These are phyloP conservation scores for Sebastes aleutianus DNA, from an alignment of 2,797 vertebrate species.

Conservation along the genomic window DNA sequence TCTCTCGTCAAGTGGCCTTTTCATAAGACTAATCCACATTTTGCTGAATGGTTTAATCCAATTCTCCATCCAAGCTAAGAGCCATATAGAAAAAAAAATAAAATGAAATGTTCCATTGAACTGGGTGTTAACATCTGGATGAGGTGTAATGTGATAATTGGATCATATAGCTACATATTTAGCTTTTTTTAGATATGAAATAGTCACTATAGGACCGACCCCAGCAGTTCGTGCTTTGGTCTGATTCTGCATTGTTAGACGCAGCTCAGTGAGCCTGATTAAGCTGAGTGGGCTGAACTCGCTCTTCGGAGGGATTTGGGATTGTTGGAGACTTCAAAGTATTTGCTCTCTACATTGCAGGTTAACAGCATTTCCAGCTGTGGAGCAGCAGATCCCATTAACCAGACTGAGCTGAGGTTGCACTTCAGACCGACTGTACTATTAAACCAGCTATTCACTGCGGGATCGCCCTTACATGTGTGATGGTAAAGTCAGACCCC, in stretches of 20 bases:
- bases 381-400: slow-evolving; percentile 31
- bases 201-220: background rate
- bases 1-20: slow-evolving; percentile 31
- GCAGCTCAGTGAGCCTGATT: slow-evolving; percentile 21
- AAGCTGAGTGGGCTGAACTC: slow-evolving; percentile 21
- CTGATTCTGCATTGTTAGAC: slow-evolving; percentile 4
- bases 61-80: slow-evolving; percentile 23
- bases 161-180: slow-evolving; percentile 8
- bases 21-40: slow-evolving; percentile 31
- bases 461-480: slow-evolving; percentile 1
- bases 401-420: slow-evolving; percentile 9
- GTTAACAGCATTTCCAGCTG: slow-evolving; percentile 36
- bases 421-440: background rate
- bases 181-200: background rate
- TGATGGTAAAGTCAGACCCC: background rate
- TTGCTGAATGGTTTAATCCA: slow-evolving; percentile 52
- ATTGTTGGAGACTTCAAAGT: slow-evolving; percentile 47
- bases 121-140: background rate
- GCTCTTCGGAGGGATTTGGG: slow-evolving; percentile 7
- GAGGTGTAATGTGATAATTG: background rate
- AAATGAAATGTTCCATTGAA: background rate
- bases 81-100: slow-evolving; percentile 10
- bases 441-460: background rate
- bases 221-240: background rate
- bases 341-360: slow-evolving; percentile 13